These are phyloP conservation scores for Neodiprion pinetum DNA, from an alignment of 1,140 invertebrate species.

Conservation along the genomic window DNA sequence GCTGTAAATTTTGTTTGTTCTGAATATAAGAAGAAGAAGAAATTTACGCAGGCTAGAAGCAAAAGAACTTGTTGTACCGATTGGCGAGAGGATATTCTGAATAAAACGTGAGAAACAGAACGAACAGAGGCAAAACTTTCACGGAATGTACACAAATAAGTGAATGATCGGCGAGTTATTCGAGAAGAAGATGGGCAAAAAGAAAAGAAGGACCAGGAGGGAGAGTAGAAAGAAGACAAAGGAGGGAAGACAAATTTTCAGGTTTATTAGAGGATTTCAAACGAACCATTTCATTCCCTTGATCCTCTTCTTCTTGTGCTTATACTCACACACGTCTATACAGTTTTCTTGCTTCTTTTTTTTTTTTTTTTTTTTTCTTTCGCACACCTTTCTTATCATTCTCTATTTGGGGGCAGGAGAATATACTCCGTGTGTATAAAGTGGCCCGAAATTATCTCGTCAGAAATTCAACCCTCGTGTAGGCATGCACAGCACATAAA, in stretches of 20 bases:
- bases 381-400: not conserved
- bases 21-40: no score
- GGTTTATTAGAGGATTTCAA: not conserved
- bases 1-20: no score
- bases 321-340: not conserved
- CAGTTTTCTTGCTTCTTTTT: not conserved
- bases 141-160: no score
- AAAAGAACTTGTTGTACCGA: no score
- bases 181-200: not conserved
- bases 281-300: not conserved
- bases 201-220: not conserved
- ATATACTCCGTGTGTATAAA: no score
- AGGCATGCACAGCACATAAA: not conserved
- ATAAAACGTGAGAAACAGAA: no score
- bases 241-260: not conserved
- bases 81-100: no score
- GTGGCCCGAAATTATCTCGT: not conserved
- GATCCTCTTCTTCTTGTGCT: not conserved
- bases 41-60: no score
- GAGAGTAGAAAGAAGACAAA: not conserved
- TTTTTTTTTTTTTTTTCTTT: not conserved
- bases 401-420: not conserved
- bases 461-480: constrained; percentile 3
- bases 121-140: no score
- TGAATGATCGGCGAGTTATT: not conserved